Conservation (phyloP, 2,797 vertebrate genomes). For the Natrix natrix region DNA sequence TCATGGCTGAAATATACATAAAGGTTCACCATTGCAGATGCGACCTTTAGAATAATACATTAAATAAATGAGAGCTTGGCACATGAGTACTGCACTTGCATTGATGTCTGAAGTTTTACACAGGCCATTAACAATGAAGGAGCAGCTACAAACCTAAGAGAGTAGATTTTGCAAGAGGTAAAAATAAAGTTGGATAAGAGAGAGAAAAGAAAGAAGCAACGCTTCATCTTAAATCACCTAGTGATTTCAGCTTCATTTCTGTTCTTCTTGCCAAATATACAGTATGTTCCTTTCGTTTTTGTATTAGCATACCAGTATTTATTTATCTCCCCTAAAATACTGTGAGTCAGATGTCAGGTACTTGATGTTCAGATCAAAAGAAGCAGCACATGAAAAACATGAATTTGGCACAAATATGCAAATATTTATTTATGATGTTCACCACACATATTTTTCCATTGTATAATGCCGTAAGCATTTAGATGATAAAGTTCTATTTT, state of each 20-base stretch:
- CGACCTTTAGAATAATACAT: neutral
- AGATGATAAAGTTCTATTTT: neutral
- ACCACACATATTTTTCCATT: neutral
- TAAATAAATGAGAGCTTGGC: neutral
- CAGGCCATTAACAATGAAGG: neutral
- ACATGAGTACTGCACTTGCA: neutral
- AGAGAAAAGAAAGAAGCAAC: conserved; percentile 10
- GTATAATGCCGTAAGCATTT: neutral
- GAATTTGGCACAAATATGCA: neutral
- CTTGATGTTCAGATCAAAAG: conserved; percentile 24
- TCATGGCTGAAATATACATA: neutral
- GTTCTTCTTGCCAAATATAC: conserved; percentile 5
- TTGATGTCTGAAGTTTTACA: neutral
- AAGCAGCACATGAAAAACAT: neutral
- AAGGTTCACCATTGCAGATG: conserved; percentile 32
- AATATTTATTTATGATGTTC: neutral
- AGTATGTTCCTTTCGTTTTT: neutral
- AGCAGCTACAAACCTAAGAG: neutral
- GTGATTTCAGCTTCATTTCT: neutral
- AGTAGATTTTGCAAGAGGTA: neutral
- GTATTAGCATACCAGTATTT: neutral
- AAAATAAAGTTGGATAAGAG: neutral
- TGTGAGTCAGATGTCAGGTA: neutral
- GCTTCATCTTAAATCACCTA: neutral
- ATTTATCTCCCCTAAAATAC: neutral